Base-by-base conservation (phyloP, 2,797 vertebrate genomes). In the Alauda arvensis region DNA sequence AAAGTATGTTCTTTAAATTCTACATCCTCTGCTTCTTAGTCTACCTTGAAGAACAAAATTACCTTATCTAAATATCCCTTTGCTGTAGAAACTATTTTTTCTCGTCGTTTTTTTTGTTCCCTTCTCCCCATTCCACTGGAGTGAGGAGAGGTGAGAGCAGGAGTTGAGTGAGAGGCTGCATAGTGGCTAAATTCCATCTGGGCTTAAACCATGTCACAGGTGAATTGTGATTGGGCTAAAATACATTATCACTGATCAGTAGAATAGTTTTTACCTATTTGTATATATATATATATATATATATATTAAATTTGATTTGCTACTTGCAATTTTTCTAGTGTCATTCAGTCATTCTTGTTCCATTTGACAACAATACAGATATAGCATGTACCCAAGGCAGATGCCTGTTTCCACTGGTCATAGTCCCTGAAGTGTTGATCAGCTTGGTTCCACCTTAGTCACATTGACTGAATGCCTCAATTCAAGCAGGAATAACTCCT, bases 91-190 rank as follows among this genome's bases (percentile, higher is more conserved):
- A 77, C 5, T 29, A 10, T 8, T 43, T 71, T 43, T 86, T 86
- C 8, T 63, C 2, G 42, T 68, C 10, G 9, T 18, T 37, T 66
- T 23, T 26, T 40, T 40, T 1, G 1, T 37, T 61, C 14, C 20
- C 20, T 46, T 45, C 31, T 61, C 14, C 17, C 8, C 7, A 15
- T 68, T 76, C 25, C 25, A 34, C 25, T 1, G 6, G 33, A 5
- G 1, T 53, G 0, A 4, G 1, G 8, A 11, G 9, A 3, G 3
- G 1, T 33, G 29, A 46, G 40, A 61, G 12, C 8, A 21, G 33
- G 9, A 61, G 26, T 14, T 65, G 17, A 21, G 4, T 17, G 25
- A 62, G 31, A 26, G 31, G 31, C 17, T 60, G 11, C 0, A 0
- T 40, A 12, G 20, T 31, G 20, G 29, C 25, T 25, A 13, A 34